phyloP scores from a whole-genome alignment of 2,888 invertebrate species.

The Torymus auratus region DNA sequence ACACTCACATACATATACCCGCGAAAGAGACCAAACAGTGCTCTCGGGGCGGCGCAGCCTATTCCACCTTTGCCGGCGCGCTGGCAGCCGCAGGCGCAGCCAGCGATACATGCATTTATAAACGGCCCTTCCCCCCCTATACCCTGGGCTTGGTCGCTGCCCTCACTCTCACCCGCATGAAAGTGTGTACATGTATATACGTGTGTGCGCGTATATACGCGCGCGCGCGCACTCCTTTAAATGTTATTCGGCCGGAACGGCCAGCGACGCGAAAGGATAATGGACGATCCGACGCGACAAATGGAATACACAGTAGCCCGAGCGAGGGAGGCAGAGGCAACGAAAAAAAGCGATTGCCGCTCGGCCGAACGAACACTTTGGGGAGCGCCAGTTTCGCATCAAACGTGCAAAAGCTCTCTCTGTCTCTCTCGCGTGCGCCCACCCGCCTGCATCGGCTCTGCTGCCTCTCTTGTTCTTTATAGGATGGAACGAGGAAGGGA shows the following conservation, averaged over 20 bases:
- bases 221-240: constrained; percentile 60
- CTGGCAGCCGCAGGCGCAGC: background rate
- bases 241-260: constrained; percentile 65
- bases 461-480: background rate
- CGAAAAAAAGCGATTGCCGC: constrained; percentile 57
- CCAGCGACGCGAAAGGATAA: constrained; percentile 68
- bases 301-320: constrained; percentile 63
- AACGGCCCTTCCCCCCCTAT: constrained; percentile 5
- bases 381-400: constrained; percentile 42
- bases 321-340: constrained; percentile 42
- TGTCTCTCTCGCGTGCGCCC: constrained; percentile 24
- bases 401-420: constrained; percentile 56
- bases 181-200: background rate
- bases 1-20: no score
- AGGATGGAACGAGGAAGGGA: constrained; percentile 8
- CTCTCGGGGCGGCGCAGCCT: background rate
- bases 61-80: constrained; percentile 9
- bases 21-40: no score
- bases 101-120: constrained; percentile 47
- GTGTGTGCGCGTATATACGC: constrained; percentile 5
- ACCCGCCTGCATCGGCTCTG: background rate
- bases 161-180: background rate
- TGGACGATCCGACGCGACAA: constrained; percentile 65
- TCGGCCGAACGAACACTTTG: constrained; percentile 59
- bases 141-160: background rate